Base-by-base conservation (phyloP, 1,140 invertebrate species). In the Meloidogyne hapla region DNA sequence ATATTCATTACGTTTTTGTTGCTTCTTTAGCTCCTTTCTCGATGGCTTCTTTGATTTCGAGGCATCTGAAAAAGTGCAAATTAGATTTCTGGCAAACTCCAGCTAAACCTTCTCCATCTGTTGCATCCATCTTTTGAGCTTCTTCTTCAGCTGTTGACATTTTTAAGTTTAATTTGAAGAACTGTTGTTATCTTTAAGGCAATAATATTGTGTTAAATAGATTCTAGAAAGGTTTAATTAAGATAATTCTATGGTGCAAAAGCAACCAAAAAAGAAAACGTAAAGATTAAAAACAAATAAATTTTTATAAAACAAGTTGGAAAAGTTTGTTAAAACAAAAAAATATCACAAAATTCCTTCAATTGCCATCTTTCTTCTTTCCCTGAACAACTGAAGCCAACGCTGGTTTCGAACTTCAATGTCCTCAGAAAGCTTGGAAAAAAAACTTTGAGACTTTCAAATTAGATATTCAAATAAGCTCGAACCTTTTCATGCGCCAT, bases 1-100 rank as follows among this genome's bases (percentile, higher is more conserved):
- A 89, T 94, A 96, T 82, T 95, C 94, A 83, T 88, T 89, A 84
- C 89, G 87, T 84, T 96, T 96, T 86, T 95, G 95, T 69, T 94
- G 83, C 86, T 96, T 96, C 85, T 96, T 96, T 84, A 94, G 92
- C 85, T 97, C 94, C 88, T 96, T 97, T 84, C 95, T 93, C 13
- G 93, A 94, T 64, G 96, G 84, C 88, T 95, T 85, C 83, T 84
- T 90, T 33, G 69, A 5, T 23, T 64, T 61, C n/a, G 78, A 69
- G 77, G 48, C 77, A 83, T 33, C 33, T 33, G 33, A 5, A 33
- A 33, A 33, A n/a, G n/a, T n/a, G n/a, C n/a, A n/a, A n/a, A n/a
- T n/a, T n/a, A n/a, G n/a, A n/a, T n/a, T n/a, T n/a, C n/a, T n/a
- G n/a, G n/a, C n/a, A n/a, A n/a, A n/a, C n/a, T n/a, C n/a, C n/a